These are phyloP conservation scores for Belonocnema kinseyi DNA, from an alignment of 1,140 invertebrate genomes.

Conservation along the genomic window DNA sequence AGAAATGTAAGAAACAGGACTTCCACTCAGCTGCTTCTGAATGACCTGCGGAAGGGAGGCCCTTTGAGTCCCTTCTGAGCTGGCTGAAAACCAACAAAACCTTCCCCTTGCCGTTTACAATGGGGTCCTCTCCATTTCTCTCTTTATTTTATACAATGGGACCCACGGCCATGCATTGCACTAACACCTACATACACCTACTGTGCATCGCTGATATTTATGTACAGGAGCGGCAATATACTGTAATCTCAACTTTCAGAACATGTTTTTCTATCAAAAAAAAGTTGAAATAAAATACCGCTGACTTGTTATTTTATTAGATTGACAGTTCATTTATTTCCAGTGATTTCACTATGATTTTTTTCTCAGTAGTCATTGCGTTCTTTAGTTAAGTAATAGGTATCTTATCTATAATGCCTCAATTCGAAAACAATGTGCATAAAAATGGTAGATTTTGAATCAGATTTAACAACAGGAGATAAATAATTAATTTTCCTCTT, in stretches of 20 bases:
- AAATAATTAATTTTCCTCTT: conserved; percentile 19
- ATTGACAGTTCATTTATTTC: neutral
- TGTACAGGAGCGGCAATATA: neutral
- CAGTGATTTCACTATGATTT: neutral
- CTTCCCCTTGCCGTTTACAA: conserved; percentile 45
- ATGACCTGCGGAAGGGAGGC: conserved; percentile 56
- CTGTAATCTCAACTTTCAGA: neutral
- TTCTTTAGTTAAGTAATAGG: no score
- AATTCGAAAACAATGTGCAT: no score
- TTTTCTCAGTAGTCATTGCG: no score
- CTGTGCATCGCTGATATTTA: conserved; percentile 7
- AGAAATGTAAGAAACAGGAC: conserved; percentile 61
- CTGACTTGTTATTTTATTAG: neutral
- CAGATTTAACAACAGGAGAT: neutral
- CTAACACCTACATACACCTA: conserved; percentile 43
- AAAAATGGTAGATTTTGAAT: no score
- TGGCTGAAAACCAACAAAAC: conserved; percentile 69
- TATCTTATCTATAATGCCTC: no score
- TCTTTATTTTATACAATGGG: conserved; percentile 43
- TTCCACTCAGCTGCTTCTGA: conserved; percentile 66
- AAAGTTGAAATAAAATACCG: neutral
- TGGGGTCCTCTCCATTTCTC: conserved; percentile 40
- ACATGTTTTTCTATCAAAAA: neutral
- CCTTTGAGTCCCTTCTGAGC: conserved; percentile 37
- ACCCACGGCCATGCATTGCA: conserved; percentile 1